Percentiles rank a stretch among this genome's conserved stretches.
Evolutionary conservation across 2,797 vertebrate species (phyloP).

Genomic region (Glyptemys insculpta): DNA sequence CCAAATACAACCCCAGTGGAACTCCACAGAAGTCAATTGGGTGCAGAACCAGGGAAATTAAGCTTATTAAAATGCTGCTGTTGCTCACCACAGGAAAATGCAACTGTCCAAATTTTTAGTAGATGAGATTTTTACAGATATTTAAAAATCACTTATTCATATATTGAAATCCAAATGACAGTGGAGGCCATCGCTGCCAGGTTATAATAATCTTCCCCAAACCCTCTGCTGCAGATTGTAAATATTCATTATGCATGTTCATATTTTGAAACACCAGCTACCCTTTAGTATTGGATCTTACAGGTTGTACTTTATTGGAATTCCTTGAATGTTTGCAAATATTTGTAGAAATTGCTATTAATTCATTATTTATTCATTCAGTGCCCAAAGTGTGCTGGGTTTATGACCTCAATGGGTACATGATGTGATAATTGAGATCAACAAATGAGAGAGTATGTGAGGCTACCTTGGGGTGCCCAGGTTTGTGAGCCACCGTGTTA

Average conservation of each 20-base stretch:
- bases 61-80: not conserved
- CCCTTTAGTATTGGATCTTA: not conserved
- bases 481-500: too few species aligned
- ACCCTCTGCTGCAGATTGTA: not conserved
- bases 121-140: not conserved
- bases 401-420: not conserved
- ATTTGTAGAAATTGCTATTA: not conserved
- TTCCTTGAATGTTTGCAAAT: constrained; percentile 30
- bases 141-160: constrained; percentile 23
- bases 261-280: not conserved
- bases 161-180: constrained; percentile 33
- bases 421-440: not conserved
- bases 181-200: not conserved
- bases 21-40: not conserved
- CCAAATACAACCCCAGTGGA: not conserved
- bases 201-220: constrained; percentile 13
- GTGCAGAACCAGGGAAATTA: not conserved
- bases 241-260: not conserved
- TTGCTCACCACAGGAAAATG: not conserved
- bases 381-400: not conserved
- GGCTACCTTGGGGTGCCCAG: not conserved
- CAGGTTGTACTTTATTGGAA: not conserved
- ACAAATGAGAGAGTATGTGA: not conserved
- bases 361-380: constrained; percentile 18
- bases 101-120: not conserved